Percentiles rank a stretch among this genome's conserved stretches.
These are phyloP conservation scores for Tinea trinotella DNA, from an alignment of 2,888 invertebrate genomes.

Conservation along the genomic window DNA sequence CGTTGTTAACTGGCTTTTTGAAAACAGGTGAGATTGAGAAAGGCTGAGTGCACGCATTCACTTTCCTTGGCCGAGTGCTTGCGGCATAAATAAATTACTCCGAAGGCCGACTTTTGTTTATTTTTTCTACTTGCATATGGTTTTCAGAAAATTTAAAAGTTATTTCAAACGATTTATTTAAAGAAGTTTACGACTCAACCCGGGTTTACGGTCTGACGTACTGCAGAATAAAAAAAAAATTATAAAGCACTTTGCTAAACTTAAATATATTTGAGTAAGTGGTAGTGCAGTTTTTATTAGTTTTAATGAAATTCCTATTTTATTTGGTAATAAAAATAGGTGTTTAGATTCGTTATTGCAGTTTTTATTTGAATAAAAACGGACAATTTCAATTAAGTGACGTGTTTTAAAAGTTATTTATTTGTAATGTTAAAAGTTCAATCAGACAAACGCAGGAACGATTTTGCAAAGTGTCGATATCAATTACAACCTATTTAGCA, in stretches of 20 bases:
- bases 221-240: not conserved
- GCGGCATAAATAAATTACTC: slow-evolving; percentile 40
- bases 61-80: slow-evolving; percentile 44
- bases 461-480: not conserved
- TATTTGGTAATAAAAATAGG: too few species aligned
- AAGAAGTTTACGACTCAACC: slow-evolving; percentile 21
- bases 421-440: too few species aligned
- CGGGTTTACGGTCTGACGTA: not conserved
- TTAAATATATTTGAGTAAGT: too few species aligned
- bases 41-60: slow-evolving; percentile 38
- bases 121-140: slow-evolving; percentile 47
- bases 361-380: too few species aligned
- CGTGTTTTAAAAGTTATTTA: too few species aligned
- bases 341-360: too few species aligned
- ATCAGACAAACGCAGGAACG: too few species aligned
- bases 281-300: too few species aligned
- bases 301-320: too few species aligned
- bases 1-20: slow-evolving; percentile 53
- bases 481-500: not conserved
- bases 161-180: slow-evolving; percentile 56
- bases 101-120: slow-evolving; percentile 46
- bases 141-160: slow-evolving; percentile 48
- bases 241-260: not conserved
- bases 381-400: too few species aligned
- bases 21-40: slow-evolving; percentile 48